phyloP scores from a whole-genome alignment of 2,888 invertebrate species.

The Disparrhopalites patrizii region DNA sequence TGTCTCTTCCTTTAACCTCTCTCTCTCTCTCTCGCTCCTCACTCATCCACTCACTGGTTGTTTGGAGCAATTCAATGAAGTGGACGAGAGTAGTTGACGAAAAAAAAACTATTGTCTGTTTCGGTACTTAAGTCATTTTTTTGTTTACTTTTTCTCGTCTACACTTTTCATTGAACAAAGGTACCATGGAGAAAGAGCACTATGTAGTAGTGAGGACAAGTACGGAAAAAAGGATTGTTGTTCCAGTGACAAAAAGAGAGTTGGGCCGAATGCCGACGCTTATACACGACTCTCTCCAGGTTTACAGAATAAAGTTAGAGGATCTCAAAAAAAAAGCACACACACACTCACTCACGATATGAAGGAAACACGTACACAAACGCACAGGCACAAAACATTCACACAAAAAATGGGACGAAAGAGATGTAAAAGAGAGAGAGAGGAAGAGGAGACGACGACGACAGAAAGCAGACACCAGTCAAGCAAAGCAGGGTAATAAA shows the following conservation, averaged over 20 bases:
- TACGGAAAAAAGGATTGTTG: neutral
- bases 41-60: no score
- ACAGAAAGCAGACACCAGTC: conserved; percentile 18
- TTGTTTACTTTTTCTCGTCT: no score
- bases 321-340: no score
- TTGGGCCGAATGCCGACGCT: conserved; percentile 22
- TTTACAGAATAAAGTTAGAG: no score
- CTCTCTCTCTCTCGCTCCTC: neutral
- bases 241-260: neutral
- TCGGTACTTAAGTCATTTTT: no score
- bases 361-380: conserved; percentile 12
- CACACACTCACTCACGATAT: conserved; percentile 5
- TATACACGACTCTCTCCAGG: no score
- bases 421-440: conserved; percentile 17
- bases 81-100: neutral
- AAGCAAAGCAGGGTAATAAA: conserved; percentile 32
- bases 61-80: neutral
- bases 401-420: conserved; percentile 11
- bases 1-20: conserved; percentile 2
- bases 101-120: no score
- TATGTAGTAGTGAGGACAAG: conserved; percentile 1
- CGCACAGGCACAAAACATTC: no score
- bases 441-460: conserved; percentile 18
- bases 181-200: neutral
- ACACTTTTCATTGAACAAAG: no score